Evolutionary conservation across 1,140 invertebrate genomes (phyloP).

Genomic region (Drosophila insularis): DNA sequence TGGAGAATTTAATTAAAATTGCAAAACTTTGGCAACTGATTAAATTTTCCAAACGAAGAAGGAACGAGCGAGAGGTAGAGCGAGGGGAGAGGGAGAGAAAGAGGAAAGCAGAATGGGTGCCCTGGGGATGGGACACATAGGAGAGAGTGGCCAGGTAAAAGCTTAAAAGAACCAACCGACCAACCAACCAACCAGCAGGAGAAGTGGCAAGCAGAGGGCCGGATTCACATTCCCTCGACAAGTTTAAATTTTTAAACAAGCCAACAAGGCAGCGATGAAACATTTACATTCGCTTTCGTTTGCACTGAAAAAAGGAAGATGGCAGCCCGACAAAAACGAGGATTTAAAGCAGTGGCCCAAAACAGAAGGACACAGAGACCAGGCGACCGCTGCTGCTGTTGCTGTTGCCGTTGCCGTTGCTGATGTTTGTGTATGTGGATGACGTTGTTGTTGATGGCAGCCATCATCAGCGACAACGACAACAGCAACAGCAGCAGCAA

Average conservation of each 20-base stretch:
- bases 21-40: slow-evolving; percentile 81
- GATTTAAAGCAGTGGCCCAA: slow-evolving; percentile 47
- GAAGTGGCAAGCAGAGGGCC: background rate
- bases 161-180: slow-evolving; percentile 63
- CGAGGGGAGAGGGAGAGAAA: background rate
- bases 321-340: slow-evolving; percentile 51
- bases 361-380: slow-evolving; percentile 54
- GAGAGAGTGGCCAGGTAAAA: slow-evolving; percentile 55
- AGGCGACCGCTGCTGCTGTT: slow-evolving; percentile 5
- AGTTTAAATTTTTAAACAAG: slow-evolving; percentile 78
- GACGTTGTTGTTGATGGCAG: slow-evolving; percentile 53
- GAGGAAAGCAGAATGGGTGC: slow-evolving; percentile 20
- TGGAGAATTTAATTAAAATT: slow-evolving; percentile 82
- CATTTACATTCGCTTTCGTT: slow-evolving; percentile 81
- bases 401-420: slow-evolving; percentile 18
- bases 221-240: slow-evolving; percentile 48
- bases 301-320: slow-evolving; percentile 64
- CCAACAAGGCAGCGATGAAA: slow-evolving; percentile 54
- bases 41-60: slow-evolving; percentile 72
- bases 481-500: slow-evolving; percentile 48
- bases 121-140: background rate
- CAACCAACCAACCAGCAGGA: background rate
- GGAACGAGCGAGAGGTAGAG: slow-evolving; percentile 1
- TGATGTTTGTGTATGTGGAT: slow-evolving; percentile 71
- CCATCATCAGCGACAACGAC: slow-evolving; percentile 38